Evolutionary conservation across 2,113 vertebrate species (phyloP).

Genomic region (Muscicapa adusta): DNA sequence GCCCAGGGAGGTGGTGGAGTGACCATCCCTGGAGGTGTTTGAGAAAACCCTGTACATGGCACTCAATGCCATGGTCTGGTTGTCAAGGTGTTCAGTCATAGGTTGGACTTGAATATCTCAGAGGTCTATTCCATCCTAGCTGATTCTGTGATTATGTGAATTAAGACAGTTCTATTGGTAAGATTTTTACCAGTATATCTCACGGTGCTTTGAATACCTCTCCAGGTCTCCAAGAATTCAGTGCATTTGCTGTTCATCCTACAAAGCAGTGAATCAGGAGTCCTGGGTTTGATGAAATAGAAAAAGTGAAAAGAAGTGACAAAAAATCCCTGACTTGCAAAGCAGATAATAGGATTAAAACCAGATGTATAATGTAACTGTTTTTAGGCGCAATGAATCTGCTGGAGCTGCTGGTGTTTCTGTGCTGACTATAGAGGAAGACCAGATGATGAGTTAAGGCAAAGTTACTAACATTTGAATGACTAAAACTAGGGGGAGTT

Average conservation of each 20-base stretch:
- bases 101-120: background rate
- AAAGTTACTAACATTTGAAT: background rate
- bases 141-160: background rate
- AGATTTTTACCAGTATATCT: background rate
- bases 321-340: background rate
- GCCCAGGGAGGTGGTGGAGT: background rate
- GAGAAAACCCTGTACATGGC: rapidly evolving
- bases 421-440: background rate
- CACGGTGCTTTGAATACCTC: background rate
- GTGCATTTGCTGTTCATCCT: background rate
- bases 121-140: background rate
- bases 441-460: background rate
- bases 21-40: background rate
- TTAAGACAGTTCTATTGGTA: background rate
- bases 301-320: background rate
- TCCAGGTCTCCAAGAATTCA: background rate
- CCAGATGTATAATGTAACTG: background rate
- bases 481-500: background rate
- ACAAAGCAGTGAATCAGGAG: background rate
- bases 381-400: background rate
- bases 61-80: background rate
- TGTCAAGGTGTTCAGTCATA: background rate
- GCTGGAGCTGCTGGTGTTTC: background rate
- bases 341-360: background rate
- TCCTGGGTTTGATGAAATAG: background rate